Evolutionary conservation across 2,888 invertebrate genomes (phyloP), one percentile per base, ranked within the genome.

Genomic region (Tanytarsus gracilentus): DNA sequence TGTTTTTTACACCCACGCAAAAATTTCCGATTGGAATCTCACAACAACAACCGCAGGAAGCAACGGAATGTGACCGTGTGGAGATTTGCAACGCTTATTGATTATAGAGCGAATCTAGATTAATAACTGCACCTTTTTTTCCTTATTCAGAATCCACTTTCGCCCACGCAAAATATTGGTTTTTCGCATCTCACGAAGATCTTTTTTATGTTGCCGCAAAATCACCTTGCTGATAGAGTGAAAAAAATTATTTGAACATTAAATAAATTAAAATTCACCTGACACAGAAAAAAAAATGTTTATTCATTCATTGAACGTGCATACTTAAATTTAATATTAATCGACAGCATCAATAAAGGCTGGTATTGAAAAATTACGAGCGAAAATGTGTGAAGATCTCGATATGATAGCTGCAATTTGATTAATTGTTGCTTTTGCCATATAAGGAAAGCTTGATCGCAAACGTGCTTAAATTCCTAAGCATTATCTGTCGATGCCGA

Each of bases 371-470:
- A 33, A 33, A 33, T n/a, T n/a, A n/a, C n/a, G 14, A 8, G 1
- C n/a, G 8, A 16, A 23, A 44, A 23, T 44, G 23, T 44, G 44
- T 3, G 16, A 23, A 44, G 44, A 44, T 44, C 44, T 11, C 33
- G 33, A 21, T 44, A 9, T 23, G 16, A 2, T 44, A 6, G 18
- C 11, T 44, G 49, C 16, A 26, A 27, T 26, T 49, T 33, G 33
- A 53, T 53, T 33, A 52, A 53, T 53, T 53, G 33, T 23, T 36
- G 36, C 25, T 53, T 33, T 23, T 11, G 18, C 53, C 53, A 33
- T 53, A 33, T 23, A 53, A 21, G 53, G 53, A 53, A 53, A 53
- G 33, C 53, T 14, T 33, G 14, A 44, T n/a, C n/a, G n/a, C n/a
- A n/a, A n/a, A n/a, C n/a, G 44, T 18, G 23, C 33, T 11, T 44